Conservation (phyloP, 1,140 invertebrate genomes). For the Solen grandis region DNA sequence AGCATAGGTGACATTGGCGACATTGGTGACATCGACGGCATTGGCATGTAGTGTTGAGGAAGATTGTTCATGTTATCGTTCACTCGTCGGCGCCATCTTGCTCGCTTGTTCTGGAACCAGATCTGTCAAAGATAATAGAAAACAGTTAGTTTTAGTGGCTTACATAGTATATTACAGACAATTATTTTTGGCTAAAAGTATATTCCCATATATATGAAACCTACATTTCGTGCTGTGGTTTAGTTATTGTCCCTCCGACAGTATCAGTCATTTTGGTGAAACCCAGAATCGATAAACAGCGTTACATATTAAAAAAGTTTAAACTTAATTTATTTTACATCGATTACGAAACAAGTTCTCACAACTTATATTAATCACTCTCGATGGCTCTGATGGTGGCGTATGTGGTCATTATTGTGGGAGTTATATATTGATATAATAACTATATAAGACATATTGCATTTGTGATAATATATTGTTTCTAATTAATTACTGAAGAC, state of each 20-base stretch:
- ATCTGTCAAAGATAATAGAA: conserved; percentile 40
- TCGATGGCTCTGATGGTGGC: background rate
- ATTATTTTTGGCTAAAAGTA: background rate
- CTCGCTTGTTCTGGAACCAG: conserved; percentile 66
- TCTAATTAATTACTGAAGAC: background rate
- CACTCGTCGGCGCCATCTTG: conserved; percentile 57
- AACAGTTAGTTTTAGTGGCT: background rate
- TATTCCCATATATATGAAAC: background rate
- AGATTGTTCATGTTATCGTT: conserved; percentile 50
- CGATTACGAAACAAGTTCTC: no score
- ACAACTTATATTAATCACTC: background rate
- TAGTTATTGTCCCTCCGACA: background rate
- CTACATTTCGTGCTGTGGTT: background rate
- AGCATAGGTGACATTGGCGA: conserved; percentile 23
- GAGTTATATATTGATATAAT: background rate
- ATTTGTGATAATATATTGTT: background rate
- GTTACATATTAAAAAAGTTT: background rate
- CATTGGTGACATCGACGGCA: conserved; percentile 39
- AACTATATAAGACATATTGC: background rate
- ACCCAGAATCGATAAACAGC: background rate
- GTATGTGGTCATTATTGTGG: background rate
- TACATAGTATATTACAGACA: background rate
- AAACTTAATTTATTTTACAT: background rate
- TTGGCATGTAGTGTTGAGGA: conserved; percentile 32
- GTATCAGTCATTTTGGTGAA: background rate